Conservation (phyloP, 2,113 vertebrate species). For the Passer domesticus region DNA sequence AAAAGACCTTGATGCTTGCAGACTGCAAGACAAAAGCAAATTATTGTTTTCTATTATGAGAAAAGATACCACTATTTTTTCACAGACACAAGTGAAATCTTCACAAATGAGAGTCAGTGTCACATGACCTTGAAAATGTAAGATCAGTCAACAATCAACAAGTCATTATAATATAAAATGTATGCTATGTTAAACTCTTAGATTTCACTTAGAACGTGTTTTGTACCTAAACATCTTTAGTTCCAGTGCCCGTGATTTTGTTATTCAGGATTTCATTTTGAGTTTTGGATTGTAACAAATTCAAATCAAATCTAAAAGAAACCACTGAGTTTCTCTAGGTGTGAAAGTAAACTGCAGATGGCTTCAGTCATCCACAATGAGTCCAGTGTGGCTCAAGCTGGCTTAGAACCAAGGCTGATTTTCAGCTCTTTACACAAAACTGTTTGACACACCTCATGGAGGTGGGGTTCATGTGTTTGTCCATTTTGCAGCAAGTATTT, state of each 20-base stretch:
- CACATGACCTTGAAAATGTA: neutral
- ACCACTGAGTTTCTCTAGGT: neutral
- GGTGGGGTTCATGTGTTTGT: neutral
- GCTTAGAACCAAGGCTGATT: neutral
- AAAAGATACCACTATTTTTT: neutral
- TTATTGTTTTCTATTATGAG: neutral
- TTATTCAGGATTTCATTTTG: neutral
- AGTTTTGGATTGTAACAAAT: neutral
- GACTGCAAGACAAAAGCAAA: neutral
- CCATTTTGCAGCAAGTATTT: neutral
- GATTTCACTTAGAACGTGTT: neutral
- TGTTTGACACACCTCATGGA: neutral
- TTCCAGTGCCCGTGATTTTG: neutral
- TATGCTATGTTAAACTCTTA: neutral
- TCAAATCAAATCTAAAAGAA: neutral
- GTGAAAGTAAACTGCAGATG: neutral
- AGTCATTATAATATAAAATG: neutral
- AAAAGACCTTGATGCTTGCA: neutral
- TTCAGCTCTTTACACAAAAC: neutral
- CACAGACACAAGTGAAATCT: neutral
- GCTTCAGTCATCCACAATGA: neutral
- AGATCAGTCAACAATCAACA: neutral
- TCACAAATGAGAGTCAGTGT: neutral
- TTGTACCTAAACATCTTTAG: neutral
- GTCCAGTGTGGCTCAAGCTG: neutral